These are phyloP conservation scores for Achatina immaculata DNA, from an alignment of 1,140 invertebrate genomes.

Conservation along the genomic window DNA sequence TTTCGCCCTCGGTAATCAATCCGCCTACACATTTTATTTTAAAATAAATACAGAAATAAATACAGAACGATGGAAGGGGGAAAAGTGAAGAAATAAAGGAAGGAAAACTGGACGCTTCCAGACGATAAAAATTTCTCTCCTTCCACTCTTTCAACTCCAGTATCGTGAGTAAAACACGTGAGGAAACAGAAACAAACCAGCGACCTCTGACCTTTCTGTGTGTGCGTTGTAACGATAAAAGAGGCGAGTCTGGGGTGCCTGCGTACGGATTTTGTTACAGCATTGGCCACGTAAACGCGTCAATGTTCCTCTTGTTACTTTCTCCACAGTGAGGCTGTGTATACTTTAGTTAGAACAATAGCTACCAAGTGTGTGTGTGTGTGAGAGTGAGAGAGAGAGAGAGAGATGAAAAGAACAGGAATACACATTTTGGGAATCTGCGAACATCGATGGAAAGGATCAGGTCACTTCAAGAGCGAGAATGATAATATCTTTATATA, in stretches of 20 bases:
- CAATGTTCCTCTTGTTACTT: too few species aligned
- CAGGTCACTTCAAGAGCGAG: too few species aligned
- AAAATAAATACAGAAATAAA: neutral
- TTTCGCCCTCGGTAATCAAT: neutral
- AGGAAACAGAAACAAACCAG: neutral
- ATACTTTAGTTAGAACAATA: too few species aligned
- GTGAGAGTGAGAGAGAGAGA: too few species aligned
- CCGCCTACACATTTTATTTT: neutral
- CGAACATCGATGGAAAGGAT: too few species aligned
- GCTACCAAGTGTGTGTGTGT: too few species aligned
- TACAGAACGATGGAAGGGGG: neutral
- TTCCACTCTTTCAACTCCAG: neutral
- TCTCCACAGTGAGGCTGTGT: too few species aligned
- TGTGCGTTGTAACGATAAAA: neutral
- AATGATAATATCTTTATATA: too few species aligned
- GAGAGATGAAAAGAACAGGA: too few species aligned
- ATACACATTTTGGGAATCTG: too few species aligned
- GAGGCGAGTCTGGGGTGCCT: neutral
- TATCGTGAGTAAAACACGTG: neutral
- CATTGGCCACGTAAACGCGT: too few species aligned
- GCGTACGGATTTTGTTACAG: neutral
- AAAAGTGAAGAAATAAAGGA: too few species aligned
- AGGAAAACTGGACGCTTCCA: neutral
- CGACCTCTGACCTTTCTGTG: neutral
- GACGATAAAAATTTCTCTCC: neutral